Percentiles rank a stretch among this genome's conserved stretches.
phyloP scores from a whole-genome alignment of 2,797 vertebrate species.

The Calcarius lapponicus region DNA sequence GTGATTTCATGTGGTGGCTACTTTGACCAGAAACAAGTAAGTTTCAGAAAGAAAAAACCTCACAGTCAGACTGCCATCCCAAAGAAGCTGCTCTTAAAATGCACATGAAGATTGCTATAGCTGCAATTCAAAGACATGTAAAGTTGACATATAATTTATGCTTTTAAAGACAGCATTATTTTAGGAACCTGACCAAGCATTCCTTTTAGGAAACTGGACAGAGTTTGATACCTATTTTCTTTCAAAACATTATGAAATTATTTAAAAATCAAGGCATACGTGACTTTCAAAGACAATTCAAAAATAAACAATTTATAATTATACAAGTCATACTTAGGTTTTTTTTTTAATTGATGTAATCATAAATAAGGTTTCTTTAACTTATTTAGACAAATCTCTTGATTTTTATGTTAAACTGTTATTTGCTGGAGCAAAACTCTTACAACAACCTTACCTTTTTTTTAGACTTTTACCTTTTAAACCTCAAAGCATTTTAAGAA shows the following conservation, averaged over 20 bases:
- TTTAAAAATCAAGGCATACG: neutral
- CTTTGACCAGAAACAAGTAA: neutral
- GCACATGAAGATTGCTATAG: slow-evolving; percentile 21
- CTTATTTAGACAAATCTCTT: neutral
- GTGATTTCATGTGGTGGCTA: neutral
- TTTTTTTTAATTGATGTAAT: neutral
- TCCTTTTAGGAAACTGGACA: neutral
- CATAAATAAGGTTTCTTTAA: neutral
- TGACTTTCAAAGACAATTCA: neutral
- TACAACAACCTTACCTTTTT: neutral
- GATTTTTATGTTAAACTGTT: neutral
- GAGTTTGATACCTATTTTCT: neutral
- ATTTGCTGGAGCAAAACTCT: neutral
- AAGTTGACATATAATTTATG: neutral
- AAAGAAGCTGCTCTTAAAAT: slow-evolving; percentile 51
- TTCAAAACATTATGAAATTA: neutral
- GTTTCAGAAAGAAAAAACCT: neutral
- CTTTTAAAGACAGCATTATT: neutral
- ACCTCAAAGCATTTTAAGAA: neutral
- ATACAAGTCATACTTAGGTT: neutral
- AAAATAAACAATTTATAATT: neutral
- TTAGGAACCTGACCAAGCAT: neutral
- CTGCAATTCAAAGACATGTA: slow-evolving; percentile 27
- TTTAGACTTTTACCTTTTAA: neutral
- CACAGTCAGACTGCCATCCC: neutral